phyloP scores from a whole-genome alignment of 2,888 invertebrate species.

The Caenorhabditis sp. region DNA sequence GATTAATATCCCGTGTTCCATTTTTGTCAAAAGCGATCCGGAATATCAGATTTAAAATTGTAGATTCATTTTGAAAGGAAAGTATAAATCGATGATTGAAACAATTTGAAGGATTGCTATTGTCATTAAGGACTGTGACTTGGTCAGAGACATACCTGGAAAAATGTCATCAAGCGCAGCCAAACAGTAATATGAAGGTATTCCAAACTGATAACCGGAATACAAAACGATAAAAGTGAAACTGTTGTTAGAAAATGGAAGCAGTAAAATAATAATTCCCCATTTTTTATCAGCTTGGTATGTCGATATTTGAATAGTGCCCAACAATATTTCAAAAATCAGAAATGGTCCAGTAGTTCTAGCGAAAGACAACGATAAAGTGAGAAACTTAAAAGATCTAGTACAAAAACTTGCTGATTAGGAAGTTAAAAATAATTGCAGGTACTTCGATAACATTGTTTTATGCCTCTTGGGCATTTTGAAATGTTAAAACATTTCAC shows the following conservation, averaged over 20 bases:
- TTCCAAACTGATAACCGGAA: background rate
- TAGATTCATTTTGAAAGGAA: background rate
- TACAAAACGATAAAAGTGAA: background rate
- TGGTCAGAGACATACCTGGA: background rate
- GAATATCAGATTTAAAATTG: background rate
- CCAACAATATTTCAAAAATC: background rate
- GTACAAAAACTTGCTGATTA: no score
- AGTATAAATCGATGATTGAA: background rate
- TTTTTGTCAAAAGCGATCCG: background rate
- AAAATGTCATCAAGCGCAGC: background rate
- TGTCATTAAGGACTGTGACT: background rate
- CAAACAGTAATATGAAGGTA: background rate
- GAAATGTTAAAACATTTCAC: no score
- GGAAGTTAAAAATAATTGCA: no score
- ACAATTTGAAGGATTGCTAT: background rate
- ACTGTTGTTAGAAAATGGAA: background rate
- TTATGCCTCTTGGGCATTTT: no score
- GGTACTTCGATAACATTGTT: no score
- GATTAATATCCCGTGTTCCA: no score
- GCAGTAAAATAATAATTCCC: background rate
- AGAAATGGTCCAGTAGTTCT: background rate
- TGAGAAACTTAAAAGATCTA: no score
- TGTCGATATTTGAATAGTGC: background rate
- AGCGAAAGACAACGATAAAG: no score
- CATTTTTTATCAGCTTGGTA: background rate